Conservation (phyloP, 2,888 invertebrate genomes). For the Caenorhabditis imperialis region DNA sequence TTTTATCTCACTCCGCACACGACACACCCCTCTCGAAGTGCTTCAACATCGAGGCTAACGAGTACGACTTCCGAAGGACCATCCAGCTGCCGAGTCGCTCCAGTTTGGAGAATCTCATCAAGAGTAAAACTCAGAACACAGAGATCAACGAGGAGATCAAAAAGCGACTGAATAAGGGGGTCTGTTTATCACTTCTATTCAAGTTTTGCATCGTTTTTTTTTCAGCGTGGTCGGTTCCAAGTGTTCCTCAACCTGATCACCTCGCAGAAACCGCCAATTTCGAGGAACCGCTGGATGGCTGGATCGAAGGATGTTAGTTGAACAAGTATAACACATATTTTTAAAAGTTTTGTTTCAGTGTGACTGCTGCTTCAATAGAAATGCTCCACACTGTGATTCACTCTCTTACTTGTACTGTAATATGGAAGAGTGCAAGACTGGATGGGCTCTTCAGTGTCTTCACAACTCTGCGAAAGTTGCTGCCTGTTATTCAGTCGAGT, state of each 20-base stretch:
- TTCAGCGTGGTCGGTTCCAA: slow-evolving; percentile 77
- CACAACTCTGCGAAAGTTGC: slow-evolving; percentile 76
- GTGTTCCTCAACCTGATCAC: slow-evolving; percentile 76
- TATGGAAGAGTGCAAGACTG: slow-evolving; percentile 75
- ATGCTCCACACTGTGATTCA: slow-evolving; percentile 53
- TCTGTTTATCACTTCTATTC: not conserved
- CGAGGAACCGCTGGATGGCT: slow-evolving; percentile 72
- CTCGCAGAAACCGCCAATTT: slow-evolving; percentile 73
- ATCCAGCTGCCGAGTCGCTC: slow-evolving; percentile 34
- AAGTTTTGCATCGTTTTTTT: slow-evolving; percentile 63
- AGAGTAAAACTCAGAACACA: slow-evolving; percentile 73
- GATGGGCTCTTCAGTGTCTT: slow-evolving; percentile 77
- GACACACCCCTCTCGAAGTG: slow-evolving; percentile 54
- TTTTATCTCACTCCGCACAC: slow-evolving; percentile 39
- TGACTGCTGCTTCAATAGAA: slow-evolving; percentile 58
- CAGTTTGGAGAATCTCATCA: slow-evolving; percentile 70
- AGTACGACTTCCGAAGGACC: slow-evolving; percentile 59
- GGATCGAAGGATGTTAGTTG: slow-evolving; percentile 67
- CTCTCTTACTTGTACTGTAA: slow-evolving; percentile 71
- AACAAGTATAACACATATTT: not conserved
- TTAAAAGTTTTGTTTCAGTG: slow-evolving; percentile 41
- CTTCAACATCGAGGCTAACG: slow-evolving; percentile 53
- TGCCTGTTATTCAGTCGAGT: slow-evolving; percentile 76
- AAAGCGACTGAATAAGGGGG: slow-evolving; percentile 68
- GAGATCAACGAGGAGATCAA: slow-evolving; percentile 74